A percentile compares a stretch with the other conserved stretches of the same genome.
Conservation (phyloP, 1,140 invertebrate species). For the Belonocnema kinseyi region DNA sequence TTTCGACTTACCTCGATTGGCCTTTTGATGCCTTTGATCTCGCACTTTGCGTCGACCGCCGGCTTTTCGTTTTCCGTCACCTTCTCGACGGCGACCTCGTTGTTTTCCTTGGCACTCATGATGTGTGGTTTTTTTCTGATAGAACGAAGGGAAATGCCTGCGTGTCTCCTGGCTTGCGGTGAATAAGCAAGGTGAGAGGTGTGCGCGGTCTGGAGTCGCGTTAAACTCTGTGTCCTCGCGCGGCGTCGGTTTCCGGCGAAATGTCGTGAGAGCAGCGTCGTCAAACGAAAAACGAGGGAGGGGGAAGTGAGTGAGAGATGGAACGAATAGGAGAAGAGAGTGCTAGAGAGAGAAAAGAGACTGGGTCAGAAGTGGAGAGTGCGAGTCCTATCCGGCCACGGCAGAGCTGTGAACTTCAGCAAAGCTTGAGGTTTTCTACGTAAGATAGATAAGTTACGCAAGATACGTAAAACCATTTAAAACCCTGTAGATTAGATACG, state of each 20-base stretch:
- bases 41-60: constrained; percentile 83
- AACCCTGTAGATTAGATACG: too few species aligned
- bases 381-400: background rate
- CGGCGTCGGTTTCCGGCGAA: constrained; percentile 75
- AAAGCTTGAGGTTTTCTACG: too few species aligned
- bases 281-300: constrained; percentile 60
- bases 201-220: constrained; percentile 44
- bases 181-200: constrained; percentile 37
- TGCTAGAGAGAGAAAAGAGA: constrained; percentile 5
- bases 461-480: too few species aligned
- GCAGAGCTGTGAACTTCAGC: background rate
- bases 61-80: constrained; percentile 85
- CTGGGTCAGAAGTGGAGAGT: background rate
- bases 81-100: constrained; percentile 89
- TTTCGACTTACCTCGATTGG: constrained; percentile 86
- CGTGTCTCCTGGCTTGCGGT: constrained; percentile 40
- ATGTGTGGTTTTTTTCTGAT: constrained; percentile 41
- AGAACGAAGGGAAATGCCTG: constrained; percentile 44
- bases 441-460: too few species aligned
- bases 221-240: constrained; percentile 62
- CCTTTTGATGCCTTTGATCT: constrained; percentile 90
- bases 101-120: constrained; percentile 91
- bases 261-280: constrained; percentile 73
- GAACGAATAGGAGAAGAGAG: constrained; percentile 17
- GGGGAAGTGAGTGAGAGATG: constrained; percentile 35